These are phyloP conservation scores for Allophyes oxyacanthae DNA, from an alignment of 2,888 invertebrate species.

Conservation along the genomic window DNA sequence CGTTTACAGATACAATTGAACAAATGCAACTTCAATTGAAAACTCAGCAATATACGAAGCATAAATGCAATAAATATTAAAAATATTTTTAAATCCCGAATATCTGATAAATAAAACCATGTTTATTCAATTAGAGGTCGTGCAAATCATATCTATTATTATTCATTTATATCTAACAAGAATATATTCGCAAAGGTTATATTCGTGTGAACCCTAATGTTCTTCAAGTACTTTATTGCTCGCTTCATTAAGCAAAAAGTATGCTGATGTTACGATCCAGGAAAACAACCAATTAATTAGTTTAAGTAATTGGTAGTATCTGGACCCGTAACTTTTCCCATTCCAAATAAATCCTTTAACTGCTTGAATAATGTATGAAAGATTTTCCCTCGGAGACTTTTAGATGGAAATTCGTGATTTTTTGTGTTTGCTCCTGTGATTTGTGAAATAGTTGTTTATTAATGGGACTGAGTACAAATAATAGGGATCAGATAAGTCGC, in stretches of 20 bases:
- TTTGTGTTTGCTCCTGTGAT: constrained; percentile 23
- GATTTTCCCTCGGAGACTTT: constrained; percentile 44
- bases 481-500: background rate
- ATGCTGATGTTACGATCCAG: constrained; percentile 81
- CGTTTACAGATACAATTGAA: no score
- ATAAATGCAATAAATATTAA: no score
- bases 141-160: no score
- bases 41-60: no score
- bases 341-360: constrained; percentile 78
- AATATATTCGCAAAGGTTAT: background rate
- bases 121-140: no score
- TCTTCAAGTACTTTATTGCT: constrained; percentile 73
- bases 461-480: constrained; percentile 8
- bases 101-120: no score
- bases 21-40: no score
- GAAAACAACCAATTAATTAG: constrained; percentile 85
- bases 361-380: constrained; percentile 74
- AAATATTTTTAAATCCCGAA: no score
- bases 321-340: constrained; percentile 73
- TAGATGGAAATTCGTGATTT: constrained; percentile 30
- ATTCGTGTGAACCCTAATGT: constrained; percentile 61
- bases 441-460: constrained; percentile 6
- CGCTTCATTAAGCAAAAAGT: constrained; percentile 85
- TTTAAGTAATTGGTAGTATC: constrained; percentile 84
- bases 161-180: background rate